Conservation (phyloP, 2,888 invertebrate species). For the Falcaria lacertinaria region DNA sequence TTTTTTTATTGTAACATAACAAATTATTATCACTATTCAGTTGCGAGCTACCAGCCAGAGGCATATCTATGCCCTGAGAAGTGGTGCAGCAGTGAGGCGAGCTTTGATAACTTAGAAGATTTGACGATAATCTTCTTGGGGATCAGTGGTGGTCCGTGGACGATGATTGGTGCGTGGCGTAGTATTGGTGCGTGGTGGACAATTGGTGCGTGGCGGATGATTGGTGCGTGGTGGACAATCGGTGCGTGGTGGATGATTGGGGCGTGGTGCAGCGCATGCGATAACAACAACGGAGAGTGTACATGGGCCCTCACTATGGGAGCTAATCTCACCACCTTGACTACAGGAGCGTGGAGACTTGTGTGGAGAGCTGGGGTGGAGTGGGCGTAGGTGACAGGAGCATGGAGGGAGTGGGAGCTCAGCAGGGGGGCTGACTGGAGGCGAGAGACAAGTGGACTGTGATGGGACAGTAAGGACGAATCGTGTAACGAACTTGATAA, state of each 20-base stretch:
- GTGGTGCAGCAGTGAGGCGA: conserved; percentile 9
- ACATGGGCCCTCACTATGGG: conserved; percentile 3
- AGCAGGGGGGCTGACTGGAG: conserved; percentile 15
- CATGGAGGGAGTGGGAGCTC: conserved; percentile 7
- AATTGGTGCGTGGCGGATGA: neutral
- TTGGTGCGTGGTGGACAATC: neutral
- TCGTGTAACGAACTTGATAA: too few relatives aligned
- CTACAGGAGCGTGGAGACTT: conserved; percentile 4
- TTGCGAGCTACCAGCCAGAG: conserved; percentile 10
- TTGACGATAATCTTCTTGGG: conserved; percentile 8
- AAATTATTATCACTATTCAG: neutral
- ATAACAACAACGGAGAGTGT: neutral
- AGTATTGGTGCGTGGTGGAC: conserved; percentile 8
- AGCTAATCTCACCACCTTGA: conserved; percentile 5
- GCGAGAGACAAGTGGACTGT: neutral
- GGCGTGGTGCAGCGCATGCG: neutral
- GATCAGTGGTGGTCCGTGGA: conserved; percentile 6
- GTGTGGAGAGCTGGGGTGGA: conserved; percentile 3
- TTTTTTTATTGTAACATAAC: neutral
- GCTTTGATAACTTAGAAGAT: conserved; percentile 5
- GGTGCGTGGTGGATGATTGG: conserved; percentile 5
- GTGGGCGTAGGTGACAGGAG: conserved; percentile 4
- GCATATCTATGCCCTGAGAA: neutral
- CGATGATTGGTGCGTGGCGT: conserved; percentile 3
- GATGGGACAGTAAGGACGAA: conserved; percentile 5